Base-by-base conservation (phyloP, 1,140 invertebrate species). In the Himalopsyche phryganea region DNA sequence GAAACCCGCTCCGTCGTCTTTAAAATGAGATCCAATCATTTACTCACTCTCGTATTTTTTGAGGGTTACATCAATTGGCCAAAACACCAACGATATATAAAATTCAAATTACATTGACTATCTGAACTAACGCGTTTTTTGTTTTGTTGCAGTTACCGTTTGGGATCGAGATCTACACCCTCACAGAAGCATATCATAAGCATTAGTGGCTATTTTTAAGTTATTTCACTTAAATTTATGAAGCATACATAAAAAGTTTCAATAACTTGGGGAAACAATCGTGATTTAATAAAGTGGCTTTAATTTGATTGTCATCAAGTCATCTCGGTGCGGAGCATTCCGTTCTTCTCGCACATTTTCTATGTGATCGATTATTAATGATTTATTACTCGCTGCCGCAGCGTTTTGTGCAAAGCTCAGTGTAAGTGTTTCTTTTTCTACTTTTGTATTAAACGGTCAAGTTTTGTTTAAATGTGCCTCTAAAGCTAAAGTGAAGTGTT, bases 171-270 rank as follows among this genome's bases (percentile, higher is more conserved):
- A 64, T 40, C 45, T 48, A 49, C 58, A 55, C 50, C 61, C 52
- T 53, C 52, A 48, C 57, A 52, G 57, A 60, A 63, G 51, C 61
- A 63, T 63, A 63, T 60, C 61, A 59, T 59, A 50, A 63, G 52
- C 44, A 60, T 60, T 60, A 64, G 61, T 64, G 57, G 61, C 58
- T 59, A 59, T 45, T 48, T 60, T 60, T 63, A 58, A 62, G 55
- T 62, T 58, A 61, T 50, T 54, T 58, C 33, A 49, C 46, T 49
- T 46, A 56, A 56, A 38, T 56, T 42, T 49, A 56, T 56, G 47
- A 56, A 46, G 46, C 46, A 44, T 48, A 48, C 46, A 50, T 28
- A 56, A 35, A 50, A 58, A 58, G 49, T 46, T 58, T 44, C 44
- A 58, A 56, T 49, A 56, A 49, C 50, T 59, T 53, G 20, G 48